phyloP scores from a whole-genome alignment of 2,797 vertebrate genomes.

The Epinephelus coioides region DNA sequence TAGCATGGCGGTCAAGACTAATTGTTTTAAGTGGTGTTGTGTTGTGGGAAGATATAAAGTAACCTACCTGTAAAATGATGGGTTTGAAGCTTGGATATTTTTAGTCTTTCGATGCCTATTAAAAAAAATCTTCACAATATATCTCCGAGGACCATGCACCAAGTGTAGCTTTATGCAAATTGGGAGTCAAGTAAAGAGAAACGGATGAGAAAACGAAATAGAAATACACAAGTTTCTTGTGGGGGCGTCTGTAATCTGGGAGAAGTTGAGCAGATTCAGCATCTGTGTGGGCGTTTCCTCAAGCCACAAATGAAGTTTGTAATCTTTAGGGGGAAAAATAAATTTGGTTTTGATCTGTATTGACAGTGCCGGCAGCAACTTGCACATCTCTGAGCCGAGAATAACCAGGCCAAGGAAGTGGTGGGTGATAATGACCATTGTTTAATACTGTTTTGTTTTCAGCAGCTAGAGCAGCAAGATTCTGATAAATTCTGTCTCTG shows the following conservation, averaged over 20 bases:
- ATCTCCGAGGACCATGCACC: neutral
- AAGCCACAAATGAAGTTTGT: conserved; percentile 44
- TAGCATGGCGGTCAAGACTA: neutral
- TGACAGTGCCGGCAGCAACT: conserved; percentile 14
- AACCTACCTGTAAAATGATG: neutral
- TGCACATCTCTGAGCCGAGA: conserved; percentile 17
- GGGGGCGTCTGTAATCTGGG: conserved; percentile 41
- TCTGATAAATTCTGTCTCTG: neutral
- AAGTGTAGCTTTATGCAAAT: conserved; percentile 31
- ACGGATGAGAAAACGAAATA: conserved; percentile 29
- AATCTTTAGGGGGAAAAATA: conserved; percentile 23
- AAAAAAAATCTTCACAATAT: neutral
- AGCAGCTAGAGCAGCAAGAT: neutral
- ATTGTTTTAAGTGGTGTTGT: neutral
- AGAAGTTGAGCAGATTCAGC: conserved; percentile 46
- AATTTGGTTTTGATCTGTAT: conserved; percentile 21
- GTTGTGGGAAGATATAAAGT: neutral
- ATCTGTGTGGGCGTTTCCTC: conserved; percentile 53
- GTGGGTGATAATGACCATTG: neutral
- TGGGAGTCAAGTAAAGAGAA: conserved; percentile 21
- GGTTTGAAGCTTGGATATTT: neutral
- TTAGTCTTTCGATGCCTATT: neutral
- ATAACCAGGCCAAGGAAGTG: conserved; percentile 12
- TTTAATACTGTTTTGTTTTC: neutral
- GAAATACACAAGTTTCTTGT: conserved; percentile 39